A percentile compares a stretch with the other conserved stretches of the same genome.
phyloP scores from a whole-genome alignment of 2,113 vertebrate species.

The Cinclus mexicanus region DNA sequence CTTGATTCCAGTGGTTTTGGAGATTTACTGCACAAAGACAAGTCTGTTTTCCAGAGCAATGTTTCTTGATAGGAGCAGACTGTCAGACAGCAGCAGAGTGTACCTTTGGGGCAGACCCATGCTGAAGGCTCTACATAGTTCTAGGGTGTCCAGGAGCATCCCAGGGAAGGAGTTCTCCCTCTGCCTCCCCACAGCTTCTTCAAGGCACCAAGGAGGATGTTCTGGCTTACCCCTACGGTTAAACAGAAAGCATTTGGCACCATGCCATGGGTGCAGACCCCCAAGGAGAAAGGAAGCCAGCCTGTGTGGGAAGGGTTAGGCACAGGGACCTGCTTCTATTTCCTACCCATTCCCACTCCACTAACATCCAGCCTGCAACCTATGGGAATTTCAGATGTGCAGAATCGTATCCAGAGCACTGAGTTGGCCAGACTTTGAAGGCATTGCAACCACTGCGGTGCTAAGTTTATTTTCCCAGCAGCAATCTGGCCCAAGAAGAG shows the following conservation, averaged over 20 bases:
- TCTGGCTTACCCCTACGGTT: neutral
- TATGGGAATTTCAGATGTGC: neutral
- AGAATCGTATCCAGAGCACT: neutral
- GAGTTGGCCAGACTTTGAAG: neutral
- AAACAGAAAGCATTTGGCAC: neutral
- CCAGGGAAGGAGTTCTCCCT: neutral
- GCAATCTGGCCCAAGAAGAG: neutral
- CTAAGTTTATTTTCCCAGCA: neutral
- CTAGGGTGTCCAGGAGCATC: neutral
- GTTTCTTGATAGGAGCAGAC: neutral
- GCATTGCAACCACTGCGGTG: neutral
- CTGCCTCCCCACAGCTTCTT: neutral
- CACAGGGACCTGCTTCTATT: neutral
- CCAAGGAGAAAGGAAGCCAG: neutral
- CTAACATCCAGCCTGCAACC: neutral
- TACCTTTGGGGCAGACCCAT: neutral
- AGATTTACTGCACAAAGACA: neutral
- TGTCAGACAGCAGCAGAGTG: neutral
- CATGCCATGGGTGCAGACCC: neutral
- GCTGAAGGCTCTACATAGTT: neutral
- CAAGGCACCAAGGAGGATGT: neutral
- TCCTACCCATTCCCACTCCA: neutral
- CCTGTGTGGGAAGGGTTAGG: neutral
- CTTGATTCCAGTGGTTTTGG: conserved; percentile 8
- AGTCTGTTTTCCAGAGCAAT: neutral